phyloP scores from a whole-genome alignment of 2,113 vertebrate genomes.

The Calypte anna region DNA sequence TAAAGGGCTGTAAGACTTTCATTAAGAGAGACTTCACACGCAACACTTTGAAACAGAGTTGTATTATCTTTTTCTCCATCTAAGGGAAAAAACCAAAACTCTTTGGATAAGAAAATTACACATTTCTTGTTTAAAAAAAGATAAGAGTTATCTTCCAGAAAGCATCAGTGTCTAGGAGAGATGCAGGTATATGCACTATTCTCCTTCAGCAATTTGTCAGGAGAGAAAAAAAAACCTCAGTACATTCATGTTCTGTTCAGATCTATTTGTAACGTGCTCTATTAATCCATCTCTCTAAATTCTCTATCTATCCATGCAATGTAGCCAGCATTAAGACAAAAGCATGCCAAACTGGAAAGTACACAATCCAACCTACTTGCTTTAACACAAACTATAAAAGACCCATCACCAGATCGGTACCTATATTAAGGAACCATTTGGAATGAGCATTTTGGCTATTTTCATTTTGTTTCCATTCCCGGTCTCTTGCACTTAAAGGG shows the following conservation, averaged over 20 bases:
- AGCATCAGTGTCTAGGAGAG: not conserved
- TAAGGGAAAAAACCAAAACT: not conserved
- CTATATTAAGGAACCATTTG: constrained; percentile 76
- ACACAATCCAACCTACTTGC: constrained; percentile 70
- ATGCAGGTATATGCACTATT: not conserved
- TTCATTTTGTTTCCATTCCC: not conserved
- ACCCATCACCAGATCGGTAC: constrained; percentile 74
- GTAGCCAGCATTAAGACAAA: constrained; percentile 60
- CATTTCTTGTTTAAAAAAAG: not conserved
- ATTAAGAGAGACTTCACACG: not conserved
- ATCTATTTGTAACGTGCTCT: constrained; percentile 69
- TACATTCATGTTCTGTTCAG: constrained; percentile 53
- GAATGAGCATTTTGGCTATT: constrained; percentile 74
- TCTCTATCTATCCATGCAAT: constrained; percentile 71
- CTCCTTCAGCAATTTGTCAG: not conserved
- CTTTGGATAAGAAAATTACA: not conserved
- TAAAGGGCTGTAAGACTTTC: not conserved
- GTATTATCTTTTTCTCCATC: not conserved
- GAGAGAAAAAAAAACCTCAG: not conserved
- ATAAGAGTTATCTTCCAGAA: not conserved
- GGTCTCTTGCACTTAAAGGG: not conserved
- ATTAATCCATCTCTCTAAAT: constrained; percentile 33
- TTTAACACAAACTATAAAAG: constrained; percentile 56
- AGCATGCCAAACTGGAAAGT: constrained; percentile 75
- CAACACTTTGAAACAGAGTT: not conserved